These are phyloP conservation scores for Apodemus agrarius DNA, from an alignment of 2,797 vertebrate genomes.

Conservation along the genomic window DNA sequence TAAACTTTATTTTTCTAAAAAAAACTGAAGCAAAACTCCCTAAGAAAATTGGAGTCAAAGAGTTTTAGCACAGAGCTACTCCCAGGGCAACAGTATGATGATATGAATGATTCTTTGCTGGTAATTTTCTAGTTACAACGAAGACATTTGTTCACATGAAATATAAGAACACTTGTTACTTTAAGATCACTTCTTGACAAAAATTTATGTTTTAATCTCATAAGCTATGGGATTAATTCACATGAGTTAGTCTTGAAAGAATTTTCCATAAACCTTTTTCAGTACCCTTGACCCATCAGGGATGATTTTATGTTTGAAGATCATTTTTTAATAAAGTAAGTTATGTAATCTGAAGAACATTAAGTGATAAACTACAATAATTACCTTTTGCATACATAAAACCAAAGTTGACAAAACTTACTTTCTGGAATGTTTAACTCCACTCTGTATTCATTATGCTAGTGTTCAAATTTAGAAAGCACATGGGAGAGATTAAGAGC, in stretches of 20 bases:
- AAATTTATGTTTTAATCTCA: constrained; percentile 25
- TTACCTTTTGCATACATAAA: background rate
- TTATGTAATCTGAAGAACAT: constrained; percentile 12
- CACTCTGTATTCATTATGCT: background rate
- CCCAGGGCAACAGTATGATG: background rate
- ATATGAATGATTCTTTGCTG: constrained; percentile 5
- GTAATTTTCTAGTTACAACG: background rate
- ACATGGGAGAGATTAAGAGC: background rate
- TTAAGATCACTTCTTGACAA: background rate
- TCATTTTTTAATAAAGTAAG: background rate
- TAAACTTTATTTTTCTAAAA: constrained; percentile 50
- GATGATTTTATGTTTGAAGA: constrained; percentile 50
- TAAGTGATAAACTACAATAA: constrained; percentile 49
- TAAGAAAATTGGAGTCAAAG: constrained; percentile 51
- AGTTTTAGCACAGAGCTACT: constrained; percentile 34
- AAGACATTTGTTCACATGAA: constrained; percentile 40
- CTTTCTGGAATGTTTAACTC: background rate
- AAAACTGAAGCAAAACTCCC: constrained; percentile 58
- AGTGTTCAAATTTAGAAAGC: background rate
- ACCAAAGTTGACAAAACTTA: constrained; percentile 31
- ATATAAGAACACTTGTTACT: constrained; percentile 25
- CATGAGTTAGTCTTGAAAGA: constrained; percentile 46
- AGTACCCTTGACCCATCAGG: background rate
- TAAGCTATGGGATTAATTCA: constrained; percentile 39
- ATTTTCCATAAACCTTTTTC: constrained; percentile 56